Percentiles rank a stretch among this genome's conserved stretches.
These are phyloP conservation scores for Poecilia gillii DNA, from an alignment of 2,797 vertebrate species.

Conservation along the genomic window DNA sequence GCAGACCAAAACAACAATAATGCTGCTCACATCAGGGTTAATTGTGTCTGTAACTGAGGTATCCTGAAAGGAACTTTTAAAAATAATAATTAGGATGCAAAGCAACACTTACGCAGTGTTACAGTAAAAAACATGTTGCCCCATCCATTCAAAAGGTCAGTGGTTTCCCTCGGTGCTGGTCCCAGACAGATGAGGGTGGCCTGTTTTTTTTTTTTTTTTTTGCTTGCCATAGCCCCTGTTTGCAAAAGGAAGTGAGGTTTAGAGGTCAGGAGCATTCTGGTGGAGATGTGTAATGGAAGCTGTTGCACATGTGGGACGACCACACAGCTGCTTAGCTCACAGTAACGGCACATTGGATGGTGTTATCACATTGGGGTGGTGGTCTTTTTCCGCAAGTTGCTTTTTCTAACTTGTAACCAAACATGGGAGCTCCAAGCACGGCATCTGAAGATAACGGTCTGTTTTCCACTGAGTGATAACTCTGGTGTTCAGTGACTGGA, in stretches of 20 bases:
- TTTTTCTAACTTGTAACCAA: slow-evolving; percentile 53
- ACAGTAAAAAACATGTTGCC: slow-evolving; percentile 40
- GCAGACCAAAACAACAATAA: neutral
- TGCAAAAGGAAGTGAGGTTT: slow-evolving; percentile 75
- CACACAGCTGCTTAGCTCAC: slow-evolving; percentile 30
- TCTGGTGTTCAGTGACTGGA: slow-evolving; percentile 9
- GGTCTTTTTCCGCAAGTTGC: slow-evolving; percentile 14
- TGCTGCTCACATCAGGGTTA: neutral
- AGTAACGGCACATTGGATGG: slow-evolving; percentile 24
- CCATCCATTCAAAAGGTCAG: slow-evolving; percentile 44
- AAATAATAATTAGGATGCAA: neutral
- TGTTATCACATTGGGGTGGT: slow-evolving; percentile 43
- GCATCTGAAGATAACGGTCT: slow-evolving; percentile 49
- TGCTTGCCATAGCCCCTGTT: slow-evolving; percentile 50
- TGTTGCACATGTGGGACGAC: slow-evolving; percentile 12
- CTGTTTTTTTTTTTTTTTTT: slow-evolving; percentile 11
- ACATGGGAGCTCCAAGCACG: slow-evolving; percentile 41
- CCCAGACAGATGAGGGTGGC: slow-evolving; percentile 38
- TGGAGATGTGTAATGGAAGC: slow-evolving; percentile 60
- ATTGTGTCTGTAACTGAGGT: neutral
- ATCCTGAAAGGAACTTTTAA: neutral
- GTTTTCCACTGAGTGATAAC: slow-evolving; percentile 28
- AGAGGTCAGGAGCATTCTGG: slow-evolving; percentile 68
- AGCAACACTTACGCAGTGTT: neutral
- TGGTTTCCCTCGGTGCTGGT: slow-evolving; percentile 53